Evolutionary conservation across 2,113 vertebrate species (phyloP).

Genomic region (Sphaerodactylus townsendi): DNA sequence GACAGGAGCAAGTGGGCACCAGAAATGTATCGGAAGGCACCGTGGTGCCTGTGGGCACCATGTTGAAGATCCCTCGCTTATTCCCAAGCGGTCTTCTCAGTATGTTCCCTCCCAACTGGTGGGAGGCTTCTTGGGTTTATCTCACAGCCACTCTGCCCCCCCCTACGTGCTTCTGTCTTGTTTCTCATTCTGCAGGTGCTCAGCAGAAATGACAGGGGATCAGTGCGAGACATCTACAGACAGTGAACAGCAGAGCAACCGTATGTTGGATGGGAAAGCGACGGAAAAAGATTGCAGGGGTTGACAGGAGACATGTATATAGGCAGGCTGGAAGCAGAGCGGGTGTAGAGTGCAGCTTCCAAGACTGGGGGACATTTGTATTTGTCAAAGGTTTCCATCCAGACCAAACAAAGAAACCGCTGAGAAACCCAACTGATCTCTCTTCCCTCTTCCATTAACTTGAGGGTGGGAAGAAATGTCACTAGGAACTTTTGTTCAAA

Average conservation of each 20-base stretch:
- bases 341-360: neutral
- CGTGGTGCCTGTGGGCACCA: too few relatives aligned
- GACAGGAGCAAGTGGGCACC: too few relatives aligned
- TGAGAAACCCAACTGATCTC: too few relatives aligned
- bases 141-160: neutral
- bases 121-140: neutral
- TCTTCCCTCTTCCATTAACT: too few relatives aligned
- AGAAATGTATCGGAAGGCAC: too few relatives aligned
- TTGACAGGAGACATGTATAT: neutral
- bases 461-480: too few relatives aligned
- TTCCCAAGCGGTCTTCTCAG: neutral
- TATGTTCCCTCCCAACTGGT: neutral
- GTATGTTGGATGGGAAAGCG: constrained; percentile 54
- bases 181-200: constrained; percentile 65
- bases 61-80: neutral
- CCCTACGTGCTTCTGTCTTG: neutral
- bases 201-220: constrained; percentile 59
- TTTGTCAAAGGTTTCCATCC: neutral
- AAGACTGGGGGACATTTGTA: neutral
- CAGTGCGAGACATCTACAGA: constrained; percentile 70
- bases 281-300: too few relatives aligned
- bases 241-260: constrained; percentile 65
- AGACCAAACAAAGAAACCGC: neutral
- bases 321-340: too few relatives aligned
- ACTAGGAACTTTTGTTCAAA: too few relatives aligned